Conservation (phyloP, 2,797 vertebrate species). For the Streptopelia turtur region DNA sequence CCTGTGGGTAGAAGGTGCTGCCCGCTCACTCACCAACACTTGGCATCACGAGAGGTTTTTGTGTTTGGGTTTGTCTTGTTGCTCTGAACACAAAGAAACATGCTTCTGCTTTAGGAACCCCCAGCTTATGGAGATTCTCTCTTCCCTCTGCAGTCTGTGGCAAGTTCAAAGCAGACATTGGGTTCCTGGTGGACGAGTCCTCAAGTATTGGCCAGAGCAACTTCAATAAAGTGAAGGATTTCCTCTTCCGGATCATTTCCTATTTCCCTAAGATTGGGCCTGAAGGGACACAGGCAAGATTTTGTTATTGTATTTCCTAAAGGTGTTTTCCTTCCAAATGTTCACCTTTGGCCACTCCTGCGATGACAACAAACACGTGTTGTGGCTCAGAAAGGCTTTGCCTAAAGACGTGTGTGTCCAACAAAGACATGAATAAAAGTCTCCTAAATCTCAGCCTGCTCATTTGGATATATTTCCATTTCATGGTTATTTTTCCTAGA, state of each 20-base stretch:
- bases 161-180: conserved; percentile 85
- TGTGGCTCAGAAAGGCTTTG: not conserved
- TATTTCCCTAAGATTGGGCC: conserved; percentile 89
- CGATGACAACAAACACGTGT: fast-evolving
- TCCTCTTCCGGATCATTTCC: conserved; percentile 88
- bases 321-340: not conserved
- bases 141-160: conserved; percentile 80
- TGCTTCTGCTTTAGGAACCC: not conserved
- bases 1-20: not conserved
- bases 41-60: not conserved
- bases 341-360: not conserved
- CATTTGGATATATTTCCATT: not conserved
- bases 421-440: not conserved
- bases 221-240: conserved; percentile 90
- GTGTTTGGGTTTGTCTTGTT: not conserved
- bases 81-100: not conserved
- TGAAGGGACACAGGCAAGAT: conserved; percentile 83
- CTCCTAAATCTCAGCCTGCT: not conserved
- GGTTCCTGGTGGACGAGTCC: conserved; percentile 92
- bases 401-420: not conserved
- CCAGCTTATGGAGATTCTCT: not conserved
- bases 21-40: not conserved
- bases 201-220: conserved; percentile 89
- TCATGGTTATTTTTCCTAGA: not conserved
- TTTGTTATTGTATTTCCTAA: not conserved